A percentile compares a stretch with the other conserved stretches of the same genome.
These are phyloP conservation scores for Holothuria scabra DNA, from an alignment of 53 echinoderm and acorn worm genomes.

Conservation along the genomic window DNA sequence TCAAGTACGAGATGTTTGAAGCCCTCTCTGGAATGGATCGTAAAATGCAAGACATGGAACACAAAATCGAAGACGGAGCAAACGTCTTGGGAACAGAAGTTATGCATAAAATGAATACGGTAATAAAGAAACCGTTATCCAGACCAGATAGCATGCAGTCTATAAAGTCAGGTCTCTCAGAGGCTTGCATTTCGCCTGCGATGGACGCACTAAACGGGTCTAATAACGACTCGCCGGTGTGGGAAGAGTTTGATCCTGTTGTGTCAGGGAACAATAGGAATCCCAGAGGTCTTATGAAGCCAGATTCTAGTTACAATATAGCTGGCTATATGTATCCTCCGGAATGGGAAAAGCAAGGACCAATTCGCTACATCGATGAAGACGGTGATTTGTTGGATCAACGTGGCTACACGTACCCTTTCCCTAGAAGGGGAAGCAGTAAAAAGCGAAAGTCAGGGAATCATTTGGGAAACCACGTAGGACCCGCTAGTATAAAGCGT, in stretches of 20 bases:
- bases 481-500: conserved; percentile 53
- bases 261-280: conserved; percentile 75
- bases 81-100: conserved; percentile 78
- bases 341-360: conserved; percentile 93
- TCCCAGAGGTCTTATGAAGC: conserved; percentile 62
- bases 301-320: conserved; percentile 91
- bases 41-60: conserved; percentile 97
- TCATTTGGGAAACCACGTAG: conserved; percentile 85
- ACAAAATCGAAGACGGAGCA: conserved; percentile 75
- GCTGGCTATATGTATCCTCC: conserved; percentile 84
- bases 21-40: conserved; percentile 96
- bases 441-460: conserved; percentile 73
- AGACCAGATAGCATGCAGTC: conserved; percentile 96
- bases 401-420: conserved; percentile 54
- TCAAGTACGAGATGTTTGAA: conserved; percentile 99
- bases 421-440: conserved; percentile 69
- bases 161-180: conserved; percentile 85
- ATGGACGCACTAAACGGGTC: conserved; percentile 64
- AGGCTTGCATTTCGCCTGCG: conserved; percentile 68
- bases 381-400: conserved; percentile 74
- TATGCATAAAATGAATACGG: conserved; percentile 90
- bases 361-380: conserved; percentile 94
- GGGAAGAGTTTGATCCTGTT: conserved; percentile 82
- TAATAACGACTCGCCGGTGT: conserved; percentile 60
- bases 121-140: conserved; percentile 74